Percentiles rank a stretch among this genome's conserved stretches.
These are phyloP conservation scores for Actenoides lindsayi DNA, from an alignment of 2,113 vertebrate species.

Conservation along the genomic window DNA sequence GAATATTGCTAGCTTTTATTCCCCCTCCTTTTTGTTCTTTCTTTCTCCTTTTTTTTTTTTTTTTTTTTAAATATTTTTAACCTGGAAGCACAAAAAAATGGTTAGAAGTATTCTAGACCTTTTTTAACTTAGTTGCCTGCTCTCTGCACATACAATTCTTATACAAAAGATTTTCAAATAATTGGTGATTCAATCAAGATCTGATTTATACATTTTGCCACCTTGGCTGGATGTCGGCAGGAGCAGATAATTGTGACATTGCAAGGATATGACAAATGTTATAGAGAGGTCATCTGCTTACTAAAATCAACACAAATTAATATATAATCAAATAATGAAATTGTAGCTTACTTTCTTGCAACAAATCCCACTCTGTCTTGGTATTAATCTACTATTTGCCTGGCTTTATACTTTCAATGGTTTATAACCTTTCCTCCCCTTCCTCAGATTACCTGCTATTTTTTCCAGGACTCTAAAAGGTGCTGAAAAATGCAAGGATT, in stretches of 20 bases:
- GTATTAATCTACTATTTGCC: not conserved
- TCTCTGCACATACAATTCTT: not conserved
- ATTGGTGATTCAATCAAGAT: not conserved
- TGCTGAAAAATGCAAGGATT: not conserved
- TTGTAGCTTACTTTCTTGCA: not conserved
- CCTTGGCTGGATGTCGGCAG: not conserved
- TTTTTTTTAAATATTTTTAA: not conserved
- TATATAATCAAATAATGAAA: not conserved
- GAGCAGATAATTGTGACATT: not conserved
- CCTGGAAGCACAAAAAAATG: not conserved
- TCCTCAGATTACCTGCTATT: not conserved
- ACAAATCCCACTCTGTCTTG: not conserved
- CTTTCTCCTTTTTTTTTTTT: not conserved
- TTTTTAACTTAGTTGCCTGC: not conserved
- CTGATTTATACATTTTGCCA: not conserved
- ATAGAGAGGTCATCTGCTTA: not conserved
- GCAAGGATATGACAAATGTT: not conserved
- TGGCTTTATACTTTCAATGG: not conserved
- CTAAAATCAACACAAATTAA: not conserved
- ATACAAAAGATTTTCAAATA: not conserved
- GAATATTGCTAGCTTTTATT: not conserved
- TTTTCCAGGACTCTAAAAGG: not conserved
- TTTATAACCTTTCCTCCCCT: not conserved
- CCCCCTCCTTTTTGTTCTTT: not conserved
- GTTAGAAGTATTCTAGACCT: not conserved